A percentile compares a stretch with the other conserved stretches of the same genome.
These are phyloP conservation scores for Tipula vernalis DNA, from an alignment of 2,888 invertebrate species.

Conservation along the genomic window DNA sequence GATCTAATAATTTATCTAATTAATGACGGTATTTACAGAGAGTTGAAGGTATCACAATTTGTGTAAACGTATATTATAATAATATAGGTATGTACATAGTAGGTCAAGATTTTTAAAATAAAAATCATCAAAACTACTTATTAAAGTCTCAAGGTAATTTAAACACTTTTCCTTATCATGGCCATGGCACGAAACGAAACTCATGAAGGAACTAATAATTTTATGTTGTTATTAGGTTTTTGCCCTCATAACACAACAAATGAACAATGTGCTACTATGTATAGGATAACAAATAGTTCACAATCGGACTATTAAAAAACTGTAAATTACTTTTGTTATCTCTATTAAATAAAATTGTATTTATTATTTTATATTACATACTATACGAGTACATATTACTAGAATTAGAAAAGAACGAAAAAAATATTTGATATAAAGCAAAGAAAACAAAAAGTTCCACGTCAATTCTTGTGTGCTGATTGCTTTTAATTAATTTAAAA, in stretches of 20 bases:
- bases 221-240: background rate
- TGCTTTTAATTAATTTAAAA: background rate
- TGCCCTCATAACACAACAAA: background rate
- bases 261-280: background rate
- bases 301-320: background rate
- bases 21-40: background rate
- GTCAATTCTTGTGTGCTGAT: background rate
- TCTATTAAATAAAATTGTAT: background rate
- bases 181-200: background rate
- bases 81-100: background rate
- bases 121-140: background rate
- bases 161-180: background rate
- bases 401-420: background rate
- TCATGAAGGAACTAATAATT: background rate
- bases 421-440: background rate
- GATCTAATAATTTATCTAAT: background rate
- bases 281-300: background rate
- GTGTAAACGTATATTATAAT: background rate
- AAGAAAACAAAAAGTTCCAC: background rate
- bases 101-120: background rate
- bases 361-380: background rate
- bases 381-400: background rate
- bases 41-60: background rate
- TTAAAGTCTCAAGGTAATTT: background rate
- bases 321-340: background rate